Base-by-base conservation (phyloP, 2,113 vertebrate genomes). In the Hydrochoerus hydrochaeris region DNA sequence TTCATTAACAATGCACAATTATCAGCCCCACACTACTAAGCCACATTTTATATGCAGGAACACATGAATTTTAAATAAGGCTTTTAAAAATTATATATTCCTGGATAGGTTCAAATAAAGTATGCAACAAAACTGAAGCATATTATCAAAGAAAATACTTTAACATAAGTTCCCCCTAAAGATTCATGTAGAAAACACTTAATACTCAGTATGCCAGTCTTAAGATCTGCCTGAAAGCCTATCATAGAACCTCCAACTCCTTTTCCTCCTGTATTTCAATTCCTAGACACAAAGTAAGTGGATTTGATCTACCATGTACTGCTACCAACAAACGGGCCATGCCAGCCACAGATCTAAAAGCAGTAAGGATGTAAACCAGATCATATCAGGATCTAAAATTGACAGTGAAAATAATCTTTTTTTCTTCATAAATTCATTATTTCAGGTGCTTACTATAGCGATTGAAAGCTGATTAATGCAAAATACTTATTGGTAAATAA, bases 51-150 rank as follows among this genome's bases (percentile, higher is more conserved):
- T 19, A 81, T 54, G 13, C 3, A 46, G 24, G 10, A 7, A 0
- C 1, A 13, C 8, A 58, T 6, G 7, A 14, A 78, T 46, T 94
- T 62, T 88, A 38, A 54, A 78, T 30, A 73, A 46, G 69, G 16
- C 2, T 58, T 90, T n/a, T n/a, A 0, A 14, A 86, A 89, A 13
- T 3, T 80, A 6, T 28, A 80, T n/a, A 80, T 62, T 65, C 10
- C 41, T 35, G 46, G n/a, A 62, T 14, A n/a, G 10, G 7, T 90
- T 88, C 38, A 94, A 82, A 88, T 16, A 73, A 88, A 77, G 9
- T 60, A 87, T 77, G 17, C 41, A 75, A 85, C 19, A 89, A 30
- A 96, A 81, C 8, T 54, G 38, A 95, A 92, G 87, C 24, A 35
- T 84, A 82, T 1, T 73, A 80, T 82, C 96, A 62, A 28, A 83